Conservation (phyloP, 2,888 invertebrate genomes). For the Tipula lateralis region DNA sequence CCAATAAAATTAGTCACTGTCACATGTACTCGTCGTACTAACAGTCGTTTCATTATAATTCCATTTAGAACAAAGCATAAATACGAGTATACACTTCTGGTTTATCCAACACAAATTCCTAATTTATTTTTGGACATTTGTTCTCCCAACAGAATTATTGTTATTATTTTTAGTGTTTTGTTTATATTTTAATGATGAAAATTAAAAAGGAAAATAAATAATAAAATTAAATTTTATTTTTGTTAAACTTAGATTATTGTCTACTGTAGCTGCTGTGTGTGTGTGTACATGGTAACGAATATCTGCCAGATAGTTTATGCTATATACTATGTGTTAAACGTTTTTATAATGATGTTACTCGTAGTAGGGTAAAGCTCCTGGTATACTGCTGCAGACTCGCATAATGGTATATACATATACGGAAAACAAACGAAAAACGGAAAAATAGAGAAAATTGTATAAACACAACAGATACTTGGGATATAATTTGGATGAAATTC, state of each 20-base stretch:
- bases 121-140: not conserved
- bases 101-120: not conserved
- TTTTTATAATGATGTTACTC: slow-evolving; percentile 3
- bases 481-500: not conserved
- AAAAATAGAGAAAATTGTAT: not conserved
- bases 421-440: no score
- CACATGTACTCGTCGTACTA: not conserved
- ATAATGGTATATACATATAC: not conserved
- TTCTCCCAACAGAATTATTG: not conserved
- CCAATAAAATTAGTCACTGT: not conserved
- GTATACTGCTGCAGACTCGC: not conserved
- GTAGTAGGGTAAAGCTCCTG: not conserved
- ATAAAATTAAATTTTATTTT: not conserved
- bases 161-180: not conserved
- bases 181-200: not conserved
- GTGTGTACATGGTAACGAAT: not conserved
- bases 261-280: not conserved
- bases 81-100: not conserved
- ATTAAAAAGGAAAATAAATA: not conserved
- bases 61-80: not conserved
- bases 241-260: not conserved
- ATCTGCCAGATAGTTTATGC: not conserved
- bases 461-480: not conserved
- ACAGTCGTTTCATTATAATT: not conserved
- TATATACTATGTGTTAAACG: not conserved